Percentiles rank a stretch among this genome's conserved stretches.
Evolutionary conservation across 2,113 vertebrate genomes (phyloP).

Genomic region (Periophthalmus modestus): DNA sequence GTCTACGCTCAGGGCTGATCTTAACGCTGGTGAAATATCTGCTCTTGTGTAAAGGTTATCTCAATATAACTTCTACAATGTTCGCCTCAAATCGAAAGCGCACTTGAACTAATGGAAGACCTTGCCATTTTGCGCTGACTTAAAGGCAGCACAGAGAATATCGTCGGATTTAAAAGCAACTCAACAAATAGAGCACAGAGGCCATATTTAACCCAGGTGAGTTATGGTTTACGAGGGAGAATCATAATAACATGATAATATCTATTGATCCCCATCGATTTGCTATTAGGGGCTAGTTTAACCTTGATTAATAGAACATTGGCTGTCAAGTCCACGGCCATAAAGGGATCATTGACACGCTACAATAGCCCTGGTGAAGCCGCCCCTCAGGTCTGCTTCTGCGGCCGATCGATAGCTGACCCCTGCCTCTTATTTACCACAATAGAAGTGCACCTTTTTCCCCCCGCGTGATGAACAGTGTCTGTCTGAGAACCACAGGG

Average conservation of each 20-base stretch:
- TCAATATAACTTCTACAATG: slow-evolving; percentile 72
- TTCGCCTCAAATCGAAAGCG: slow-evolving; percentile 52
- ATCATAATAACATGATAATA: slow-evolving; percentile 72
- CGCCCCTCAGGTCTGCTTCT: slow-evolving; percentile 68
- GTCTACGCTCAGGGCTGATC: slow-evolving; percentile 66
- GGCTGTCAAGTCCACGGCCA: slow-evolving; percentile 63
- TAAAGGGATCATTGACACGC: slow-evolving; percentile 75
- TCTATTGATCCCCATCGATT: slow-evolving; percentile 71
- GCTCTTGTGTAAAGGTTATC: slow-evolving; percentile 78
- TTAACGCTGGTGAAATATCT: slow-evolving; percentile 77
- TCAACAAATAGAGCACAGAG: background rate
- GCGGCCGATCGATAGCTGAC: slow-evolving; percentile 75
- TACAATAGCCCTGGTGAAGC: slow-evolving; percentile 66
- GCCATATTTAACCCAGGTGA: slow-evolving; percentile 37
- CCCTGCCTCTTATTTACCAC: slow-evolving; percentile 64
- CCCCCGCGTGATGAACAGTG: slow-evolving; percentile 60
- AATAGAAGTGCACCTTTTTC: slow-evolving; percentile 55
- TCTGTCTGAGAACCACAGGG: slow-evolving; percentile 34
- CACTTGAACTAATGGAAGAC: slow-evolving; percentile 64
- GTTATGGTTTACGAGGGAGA: slow-evolving; percentile 52
- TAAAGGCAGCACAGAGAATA: slow-evolving; percentile 16
- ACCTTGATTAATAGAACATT: slow-evolving; percentile 61
- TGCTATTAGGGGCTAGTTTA: slow-evolving; percentile 74
- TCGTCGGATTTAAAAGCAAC: slow-evolving; percentile 5
- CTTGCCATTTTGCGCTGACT: slow-evolving; percentile 47